Base-by-base conservation (phyloP, 2,888 invertebrate species). In the Aphodius sticticus region DNA sequence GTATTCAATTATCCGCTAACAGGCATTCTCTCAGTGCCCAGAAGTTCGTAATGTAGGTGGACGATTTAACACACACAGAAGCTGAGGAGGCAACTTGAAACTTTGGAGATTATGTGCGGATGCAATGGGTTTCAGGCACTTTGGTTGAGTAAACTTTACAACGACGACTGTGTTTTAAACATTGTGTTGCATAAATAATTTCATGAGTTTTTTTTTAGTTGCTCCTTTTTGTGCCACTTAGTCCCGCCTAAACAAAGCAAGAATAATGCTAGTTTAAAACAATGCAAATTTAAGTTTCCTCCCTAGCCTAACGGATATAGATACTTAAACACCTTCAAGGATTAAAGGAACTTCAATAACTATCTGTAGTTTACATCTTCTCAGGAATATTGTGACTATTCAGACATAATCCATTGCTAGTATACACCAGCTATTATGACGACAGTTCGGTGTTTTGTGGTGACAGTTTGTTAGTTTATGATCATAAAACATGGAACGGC, bases 1-100 rank as follows among this genome's bases (percentile, higher is more conserved):
- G 81, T 81, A 81, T 81, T 81, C 81, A 81, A 81, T 81, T 81
- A 81, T 76, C n/a, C 76, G 35, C 53, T 78, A 78, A 78, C 72
- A 78, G 72, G 71, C 72, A 72, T 69, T 7, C 72, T 16, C 72
- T 53, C 72, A 38, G 16, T 16, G 26, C 6, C 26, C 16, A 26
- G 74, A 78, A 78, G 78, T 78, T 78, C 16, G 78, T 72, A 78
- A 78, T 78, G 78, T 69, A 78, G 72, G 78, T 72, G 74, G 74
- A 71, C 78, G 78, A 78, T 72, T 78, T 74, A 78, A 71, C 78
- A 78, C 74, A 72, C 78, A 38, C 69, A 72, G 74, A 72, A 74
- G 72, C 38, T 72, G 35, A n/a, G 26, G 74, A 74, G 37, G 38
- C 35, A 38, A 72, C 77, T 74, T 71, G 12, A 70, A 78, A 71